Percentiles rank a stretch among this genome's conserved stretches.
These are phyloP conservation scores for Ambastaia sidthimunki DNA, from an alignment of 2,797 vertebrate species.

Conservation along the genomic window DNA sequence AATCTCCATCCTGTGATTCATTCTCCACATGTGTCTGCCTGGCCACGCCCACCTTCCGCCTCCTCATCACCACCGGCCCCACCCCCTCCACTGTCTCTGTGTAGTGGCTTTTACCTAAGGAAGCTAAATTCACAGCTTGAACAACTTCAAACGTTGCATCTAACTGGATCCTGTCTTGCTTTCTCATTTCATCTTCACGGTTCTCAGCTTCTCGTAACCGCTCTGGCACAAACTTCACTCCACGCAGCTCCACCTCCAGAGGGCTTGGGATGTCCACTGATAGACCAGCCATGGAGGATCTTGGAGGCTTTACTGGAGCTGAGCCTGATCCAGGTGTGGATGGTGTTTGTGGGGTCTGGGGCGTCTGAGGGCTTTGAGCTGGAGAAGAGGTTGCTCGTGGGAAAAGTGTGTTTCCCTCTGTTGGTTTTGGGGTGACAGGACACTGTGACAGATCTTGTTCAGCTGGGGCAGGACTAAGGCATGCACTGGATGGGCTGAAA, in stretches of 20 bases:
- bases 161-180: not conserved
- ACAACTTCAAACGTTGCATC: conserved; percentile 6
- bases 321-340: conserved; percentile 75
- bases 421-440: conserved; percentile 41
- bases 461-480: conserved; percentile 68
- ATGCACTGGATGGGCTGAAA: conserved; percentile 60
- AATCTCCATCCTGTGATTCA: conserved; percentile 38
- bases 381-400: conserved; percentile 72
- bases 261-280: conserved; percentile 72
- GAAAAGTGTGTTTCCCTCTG: conserved; percentile 65
- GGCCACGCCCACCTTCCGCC: conserved; percentile 56
- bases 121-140: not conserved
- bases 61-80: conserved; percentile 46
- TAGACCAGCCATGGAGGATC: conserved; percentile 83
- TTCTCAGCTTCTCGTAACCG: conserved; percentile 32
- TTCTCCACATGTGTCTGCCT: conserved; percentile 57
- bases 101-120: conserved; percentile 23
- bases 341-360: conserved; percentile 72
- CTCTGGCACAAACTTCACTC: conserved; percentile 49
- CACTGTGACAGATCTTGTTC: conserved; percentile 36
- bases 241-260: conserved; percentile 76
- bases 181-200: conserved; percentile 59
- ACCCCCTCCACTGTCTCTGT: conserved; percentile 28
- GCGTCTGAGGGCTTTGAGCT: conserved; percentile 78
- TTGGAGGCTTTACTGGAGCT: conserved; percentile 91